Conservation (phyloP, 2,113 vertebrate genomes). For the Tychaedon coryphoeus region DNA sequence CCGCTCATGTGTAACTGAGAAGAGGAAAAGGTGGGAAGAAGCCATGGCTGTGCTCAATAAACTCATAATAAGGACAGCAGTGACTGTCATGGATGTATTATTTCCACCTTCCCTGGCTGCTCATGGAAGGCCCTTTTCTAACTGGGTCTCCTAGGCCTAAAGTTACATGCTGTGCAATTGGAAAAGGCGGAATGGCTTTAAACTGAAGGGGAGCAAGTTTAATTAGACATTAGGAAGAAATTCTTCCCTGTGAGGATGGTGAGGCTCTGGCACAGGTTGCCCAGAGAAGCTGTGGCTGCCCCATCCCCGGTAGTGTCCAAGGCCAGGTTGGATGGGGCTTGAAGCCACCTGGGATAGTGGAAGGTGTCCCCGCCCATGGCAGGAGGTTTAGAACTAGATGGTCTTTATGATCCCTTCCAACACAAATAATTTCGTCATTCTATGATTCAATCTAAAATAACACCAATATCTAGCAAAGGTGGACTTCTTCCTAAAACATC, state of each 20-base stretch:
- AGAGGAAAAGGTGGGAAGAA: not conserved
- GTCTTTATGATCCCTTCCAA: not conserved
- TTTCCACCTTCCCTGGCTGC: not conserved
- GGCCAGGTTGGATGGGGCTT: rapidly evolving
- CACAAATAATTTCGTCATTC: not conserved
- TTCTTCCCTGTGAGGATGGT: not conserved
- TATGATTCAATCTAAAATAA: not conserved
- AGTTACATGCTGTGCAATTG: rapidly evolving
- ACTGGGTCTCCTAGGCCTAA: not conserved
- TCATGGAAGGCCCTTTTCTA: not conserved
- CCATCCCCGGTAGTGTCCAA: not conserved
- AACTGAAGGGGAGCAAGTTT: not conserved
- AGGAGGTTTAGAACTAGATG: not conserved
- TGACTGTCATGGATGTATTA: rapidly evolving
- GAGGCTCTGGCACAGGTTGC: not conserved
- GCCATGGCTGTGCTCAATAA: not conserved
- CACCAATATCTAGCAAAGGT: not conserved
- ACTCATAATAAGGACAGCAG: rapidly evolving
- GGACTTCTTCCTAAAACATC: not conserved
- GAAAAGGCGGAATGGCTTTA: not conserved
- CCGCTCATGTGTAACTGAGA: not conserved
- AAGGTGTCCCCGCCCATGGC: not conserved
- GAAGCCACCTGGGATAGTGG: not conserved
- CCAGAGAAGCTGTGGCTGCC: not conserved
- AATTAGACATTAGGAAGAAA: not conserved